phyloP scores from a whole-genome alignment of 2,113 vertebrate species.

The Gyps fulvus region DNA sequence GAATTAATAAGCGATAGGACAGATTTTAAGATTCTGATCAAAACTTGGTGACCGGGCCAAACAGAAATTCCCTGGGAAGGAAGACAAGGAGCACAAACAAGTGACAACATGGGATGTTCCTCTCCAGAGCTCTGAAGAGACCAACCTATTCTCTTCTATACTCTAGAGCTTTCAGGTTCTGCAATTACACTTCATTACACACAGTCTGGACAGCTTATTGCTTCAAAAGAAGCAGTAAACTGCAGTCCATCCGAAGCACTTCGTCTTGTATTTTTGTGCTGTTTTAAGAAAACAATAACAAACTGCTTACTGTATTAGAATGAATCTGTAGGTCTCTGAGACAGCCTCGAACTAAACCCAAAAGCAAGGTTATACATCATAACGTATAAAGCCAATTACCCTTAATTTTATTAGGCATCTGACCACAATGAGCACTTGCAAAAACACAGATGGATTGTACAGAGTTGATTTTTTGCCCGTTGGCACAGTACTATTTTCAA shows the following conservation, averaged over 20 bases:
- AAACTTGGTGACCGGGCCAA: background rate
- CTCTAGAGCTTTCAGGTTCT: background rate
- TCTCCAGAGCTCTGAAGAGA: background rate
- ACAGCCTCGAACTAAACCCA: background rate
- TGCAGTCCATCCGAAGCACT: background rate
- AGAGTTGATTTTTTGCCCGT: background rate
- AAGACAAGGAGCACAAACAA: background rate
- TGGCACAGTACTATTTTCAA: background rate
- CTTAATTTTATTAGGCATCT: conserved; percentile 42
- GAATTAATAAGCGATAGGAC: background rate
- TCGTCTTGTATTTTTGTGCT: background rate
- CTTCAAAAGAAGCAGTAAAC: background rate
- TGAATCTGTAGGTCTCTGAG: background rate
- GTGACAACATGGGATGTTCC: fast-evolving
- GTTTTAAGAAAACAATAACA: background rate
- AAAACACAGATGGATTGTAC: conserved; percentile 19
- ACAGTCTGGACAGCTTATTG: background rate
- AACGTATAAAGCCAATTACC: conserved; percentile 17
- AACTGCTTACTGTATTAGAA: background rate
- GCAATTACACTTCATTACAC: background rate
- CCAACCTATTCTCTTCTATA: background rate
- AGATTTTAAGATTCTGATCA: background rate
- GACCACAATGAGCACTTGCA: background rate
- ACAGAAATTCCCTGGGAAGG: background rate
- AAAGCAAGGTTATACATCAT: background rate